A percentile compares a stretch with the other conserved stretches of the same genome.
Conservation (phyloP, 2,113 vertebrate species). For the Gopherus flavomarginatus region DNA sequence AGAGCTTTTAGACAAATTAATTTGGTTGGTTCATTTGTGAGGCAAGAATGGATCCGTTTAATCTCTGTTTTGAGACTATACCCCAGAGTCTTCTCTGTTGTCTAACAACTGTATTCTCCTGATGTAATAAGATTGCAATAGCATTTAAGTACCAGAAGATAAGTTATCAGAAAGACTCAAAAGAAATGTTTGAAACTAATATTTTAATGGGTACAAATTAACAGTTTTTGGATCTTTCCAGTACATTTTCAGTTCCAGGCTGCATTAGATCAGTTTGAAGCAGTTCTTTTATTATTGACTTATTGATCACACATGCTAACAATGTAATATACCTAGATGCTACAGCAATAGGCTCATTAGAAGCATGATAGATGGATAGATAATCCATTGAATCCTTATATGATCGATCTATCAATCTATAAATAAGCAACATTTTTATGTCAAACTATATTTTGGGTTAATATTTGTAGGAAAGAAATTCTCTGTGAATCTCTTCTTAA, state of each 20-base stretch:
- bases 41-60: accelerated
- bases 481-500: background rate
- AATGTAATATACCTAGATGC: accelerated
- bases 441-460: background rate
- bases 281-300: accelerated
- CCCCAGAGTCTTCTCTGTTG: no score
- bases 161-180: background rate
- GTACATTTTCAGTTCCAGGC: background rate
- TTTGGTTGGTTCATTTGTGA: background rate
- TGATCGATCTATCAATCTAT: background rate
- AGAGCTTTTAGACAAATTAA: background rate
- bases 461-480: background rate
- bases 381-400: no score
- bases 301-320: accelerated
- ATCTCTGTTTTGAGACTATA: background rate
- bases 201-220: accelerated
- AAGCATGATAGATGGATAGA: background rate
- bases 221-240: accelerated
- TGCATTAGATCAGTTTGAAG: no score
- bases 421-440: background rate
- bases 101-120: accelerated
- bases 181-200: background rate
- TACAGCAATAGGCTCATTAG: background rate
- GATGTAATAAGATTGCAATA: accelerated
- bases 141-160: background rate